Conservation (phyloP, 2,888 invertebrate genomes). For the Hydroisotoma schaefferi region DNA sequence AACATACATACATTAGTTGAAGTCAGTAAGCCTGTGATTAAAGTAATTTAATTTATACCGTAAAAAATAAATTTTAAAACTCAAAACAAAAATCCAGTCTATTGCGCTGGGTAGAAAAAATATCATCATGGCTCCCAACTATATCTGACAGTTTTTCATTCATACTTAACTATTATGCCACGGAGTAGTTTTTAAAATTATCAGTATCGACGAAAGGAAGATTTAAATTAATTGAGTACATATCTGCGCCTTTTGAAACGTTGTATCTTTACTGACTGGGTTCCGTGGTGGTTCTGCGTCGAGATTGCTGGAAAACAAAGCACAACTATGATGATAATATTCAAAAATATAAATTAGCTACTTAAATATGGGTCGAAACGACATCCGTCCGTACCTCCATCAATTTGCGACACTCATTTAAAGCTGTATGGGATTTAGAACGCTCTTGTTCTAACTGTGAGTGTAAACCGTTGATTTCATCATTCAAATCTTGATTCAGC, state of each 20-base stretch:
- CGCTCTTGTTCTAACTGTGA: slow-evolving; percentile 72
- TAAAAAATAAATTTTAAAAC: too few relatives aligned
- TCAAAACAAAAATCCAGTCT: too few relatives aligned
- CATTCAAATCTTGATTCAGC: slow-evolving; percentile 68
- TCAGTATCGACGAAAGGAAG: too few relatives aligned
- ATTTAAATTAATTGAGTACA: not conserved
- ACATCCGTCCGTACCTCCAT: slow-evolving; percentile 32
- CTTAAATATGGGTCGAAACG: not conserved
- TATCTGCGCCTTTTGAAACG: not conserved
- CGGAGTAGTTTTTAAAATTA: not conserved
- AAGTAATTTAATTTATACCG: too few relatives aligned
- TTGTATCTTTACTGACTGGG: slow-evolving; percentile 7
- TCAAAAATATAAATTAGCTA: not conserved
- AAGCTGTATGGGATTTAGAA: slow-evolving; percentile 56
- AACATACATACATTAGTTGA: too few relatives aligned
- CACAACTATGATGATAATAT: not conserved
- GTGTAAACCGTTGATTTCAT: slow-evolving; percentile 65
- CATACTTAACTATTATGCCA: too few relatives aligned
- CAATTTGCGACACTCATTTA: slow-evolving; percentile 37
- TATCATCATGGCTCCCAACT: too few relatives aligned
- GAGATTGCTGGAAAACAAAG: slow-evolving; percentile 29
- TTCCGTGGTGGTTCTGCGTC: slow-evolving; percentile 34
- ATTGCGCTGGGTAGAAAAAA: too few relatives aligned
- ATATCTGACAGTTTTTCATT: too few relatives aligned
- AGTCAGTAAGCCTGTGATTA: too few relatives aligned